Conservation (phyloP, 2,113 vertebrate species). For the Chaetura pelagica region DNA sequence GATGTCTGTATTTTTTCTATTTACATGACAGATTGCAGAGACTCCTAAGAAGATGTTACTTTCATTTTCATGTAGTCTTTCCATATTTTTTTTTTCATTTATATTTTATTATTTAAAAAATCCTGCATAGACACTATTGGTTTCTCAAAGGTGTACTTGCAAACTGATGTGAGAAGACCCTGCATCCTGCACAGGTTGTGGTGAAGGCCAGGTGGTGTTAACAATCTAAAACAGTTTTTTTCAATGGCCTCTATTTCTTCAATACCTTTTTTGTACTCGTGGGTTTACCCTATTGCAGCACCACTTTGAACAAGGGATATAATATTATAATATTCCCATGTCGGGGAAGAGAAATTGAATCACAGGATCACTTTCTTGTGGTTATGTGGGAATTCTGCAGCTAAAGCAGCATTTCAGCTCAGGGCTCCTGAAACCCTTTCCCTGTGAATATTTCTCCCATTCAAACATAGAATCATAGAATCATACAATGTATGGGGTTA, state of each 20-base stretch:
- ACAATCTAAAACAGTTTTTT: neutral
- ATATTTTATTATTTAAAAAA: neutral
- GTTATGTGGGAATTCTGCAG: neutral
- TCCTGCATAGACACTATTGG: neutral
- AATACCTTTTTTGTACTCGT: neutral
- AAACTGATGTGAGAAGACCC: neutral
- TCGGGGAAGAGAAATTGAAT: neutral
- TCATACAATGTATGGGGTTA: too few relatives aligned
- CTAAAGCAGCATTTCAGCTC: neutral
- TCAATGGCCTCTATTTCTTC: neutral
- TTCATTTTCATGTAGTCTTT: slow-evolving; percentile 20
- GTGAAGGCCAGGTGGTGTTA: neutral
- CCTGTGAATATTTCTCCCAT: neutral
- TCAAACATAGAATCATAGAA: neutral
- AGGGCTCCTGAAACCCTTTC: neutral
- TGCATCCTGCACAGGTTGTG: neutral
- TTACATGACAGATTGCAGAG: slow-evolving; percentile 62
- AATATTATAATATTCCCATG: neutral
- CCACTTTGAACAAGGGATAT: neutral
- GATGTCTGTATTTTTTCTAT: slow-evolving; percentile 58
- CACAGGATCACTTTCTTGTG: neutral
- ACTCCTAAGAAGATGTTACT: slow-evolving; percentile 41
- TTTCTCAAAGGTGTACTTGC: neutral
- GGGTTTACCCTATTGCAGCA: neutral
- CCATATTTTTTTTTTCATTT: neutral